Evolutionary conservation across 2,888 invertebrate species (phyloP), one percentile per base, ranked within the genome.

Genomic region (Heliothis peltigera): DNA sequence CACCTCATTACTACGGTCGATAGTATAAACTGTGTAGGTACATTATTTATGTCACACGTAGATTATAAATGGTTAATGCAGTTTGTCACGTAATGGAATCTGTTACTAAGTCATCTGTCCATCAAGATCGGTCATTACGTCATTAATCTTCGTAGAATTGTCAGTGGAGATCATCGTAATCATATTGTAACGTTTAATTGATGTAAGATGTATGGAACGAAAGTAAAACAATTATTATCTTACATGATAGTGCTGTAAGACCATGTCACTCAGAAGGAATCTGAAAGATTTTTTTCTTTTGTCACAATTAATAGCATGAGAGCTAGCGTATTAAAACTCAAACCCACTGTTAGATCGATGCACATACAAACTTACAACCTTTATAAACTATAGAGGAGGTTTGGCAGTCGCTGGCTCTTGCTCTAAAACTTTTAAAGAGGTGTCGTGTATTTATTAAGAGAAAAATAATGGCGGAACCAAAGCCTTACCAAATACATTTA

Each of bases 91-190:
- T 51, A n/a, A 39, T n/a, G 19, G 15, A 32, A 52, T 42, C 22
- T 42, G 15, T 62, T 48, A 48, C 8, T 35, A 12, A 55, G 43
- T 51, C 44, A 44, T 32, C 17, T 46, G 35, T 47, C 51, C 5
- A 28, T 35, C n/a, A 59, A 44, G 8, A 70, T 64, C 28, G 53
- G n/a, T 4, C 42, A 18, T 52, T 18, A 19, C 2, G 19, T 48
- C 19, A 60, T 72, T 42, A 18, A 71, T 60, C 52, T 56, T 44
- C n/a, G 42, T 22, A 28, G n/a, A 44, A 0, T 56, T 28, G 21
- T 53, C 18, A 42, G 28, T 63, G 10, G n/a, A 49, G 6, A 28
- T 19, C 28, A 19, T 7, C 10, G 21, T 49, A 18, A 39, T 21
- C 2, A 17, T 35, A 12, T 3, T 44, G 35, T 28, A n/a, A 18